phyloP scores from a whole-genome alignment of 92 coral and sea anemone genomes.

The Porites divaricata region DNA sequence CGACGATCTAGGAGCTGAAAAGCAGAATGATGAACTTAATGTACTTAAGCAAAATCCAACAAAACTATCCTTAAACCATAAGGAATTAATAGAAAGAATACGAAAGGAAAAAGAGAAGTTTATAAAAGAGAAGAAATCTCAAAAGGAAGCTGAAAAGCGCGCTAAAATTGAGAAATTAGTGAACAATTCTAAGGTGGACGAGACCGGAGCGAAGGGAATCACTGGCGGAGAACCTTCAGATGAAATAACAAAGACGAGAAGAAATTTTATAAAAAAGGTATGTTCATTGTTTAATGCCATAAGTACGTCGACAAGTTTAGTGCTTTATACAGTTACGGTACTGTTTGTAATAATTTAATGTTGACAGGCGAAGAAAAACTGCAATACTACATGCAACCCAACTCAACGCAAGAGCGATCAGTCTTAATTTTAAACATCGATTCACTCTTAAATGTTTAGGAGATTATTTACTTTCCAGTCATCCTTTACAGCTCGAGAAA shows the following conservation, averaged over 20 bases:
- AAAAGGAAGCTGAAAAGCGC: conserved; percentile 69
- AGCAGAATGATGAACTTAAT: neutral
- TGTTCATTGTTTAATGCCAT: neutral
- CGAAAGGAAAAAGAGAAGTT: conserved; percentile 89
- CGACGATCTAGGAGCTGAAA: neutral
- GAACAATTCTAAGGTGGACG: conserved; percentile 47
- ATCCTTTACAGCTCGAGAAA: too few relatives aligned
- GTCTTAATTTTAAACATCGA: too few relatives aligned
- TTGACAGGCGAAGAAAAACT: too few relatives aligned
- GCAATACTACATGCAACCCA: too few relatives aligned
- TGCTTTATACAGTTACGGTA: neutral
- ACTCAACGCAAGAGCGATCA: too few relatives aligned
- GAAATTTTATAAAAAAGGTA: conserved; percentile 83
- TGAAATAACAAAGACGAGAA: conserved; percentile 73
- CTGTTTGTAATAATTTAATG: too few relatives aligned
- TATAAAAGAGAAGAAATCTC: conserved; percentile 62
- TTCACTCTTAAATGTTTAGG: too few relatives aligned
- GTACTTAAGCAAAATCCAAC: neutral
- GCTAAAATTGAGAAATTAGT: conserved; percentile 77
- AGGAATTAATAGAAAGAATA: conserved; percentile 76
- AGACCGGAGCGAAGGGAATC: conserved; percentile 53
- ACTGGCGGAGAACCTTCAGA: conserved; percentile 89
- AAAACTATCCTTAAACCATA: conserved; percentile 49
- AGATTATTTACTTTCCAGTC: too few relatives aligned
- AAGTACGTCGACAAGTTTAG: neutral